Evolutionary conservation across 1,140 invertebrate species (phyloP).

Genomic region (Bombus pascuorum): DNA sequence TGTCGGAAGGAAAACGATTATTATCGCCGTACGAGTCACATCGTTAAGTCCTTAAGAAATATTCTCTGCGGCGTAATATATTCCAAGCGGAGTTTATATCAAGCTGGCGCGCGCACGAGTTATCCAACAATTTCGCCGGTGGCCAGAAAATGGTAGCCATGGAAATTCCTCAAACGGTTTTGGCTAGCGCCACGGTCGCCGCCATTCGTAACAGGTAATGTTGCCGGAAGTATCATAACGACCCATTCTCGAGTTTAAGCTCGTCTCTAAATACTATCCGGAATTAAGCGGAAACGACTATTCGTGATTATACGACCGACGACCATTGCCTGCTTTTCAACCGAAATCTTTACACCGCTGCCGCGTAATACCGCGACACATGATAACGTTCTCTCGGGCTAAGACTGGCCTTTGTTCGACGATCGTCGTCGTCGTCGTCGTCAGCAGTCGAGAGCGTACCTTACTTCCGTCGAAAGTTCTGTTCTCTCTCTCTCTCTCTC

Average conservation of each 20-base stretch:
- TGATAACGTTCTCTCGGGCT: neutral
- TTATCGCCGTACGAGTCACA: constrained; percentile 39
- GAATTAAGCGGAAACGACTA: constrained; percentile 49
- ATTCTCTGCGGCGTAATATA: constrained; percentile 45
- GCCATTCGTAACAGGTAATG: constrained; percentile 29
- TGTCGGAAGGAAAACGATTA: constrained; percentile 47
- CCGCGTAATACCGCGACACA: neutral
- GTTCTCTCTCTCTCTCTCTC: no score
- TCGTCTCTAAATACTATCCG: constrained; percentile 44
- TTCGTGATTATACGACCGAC: constrained; percentile 22
- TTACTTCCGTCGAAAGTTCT: neutral
- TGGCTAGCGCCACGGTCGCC: neutral
- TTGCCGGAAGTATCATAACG: constrained; percentile 52
- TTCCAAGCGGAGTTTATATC: constrained; percentile 32
- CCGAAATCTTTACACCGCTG: constrained; percentile 11
- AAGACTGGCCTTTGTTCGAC: neutral
- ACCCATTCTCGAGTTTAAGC: constrained; percentile 53
- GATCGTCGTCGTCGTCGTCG: neutral
- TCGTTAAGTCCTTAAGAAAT: constrained; percentile 49
- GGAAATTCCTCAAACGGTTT: constrained; percentile 56
- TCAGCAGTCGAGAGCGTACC: neutral
- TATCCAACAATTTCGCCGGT: constrained; percentile 42
- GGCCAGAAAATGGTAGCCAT: constrained; percentile 15
- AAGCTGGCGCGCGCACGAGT: neutral
- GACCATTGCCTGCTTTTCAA: neutral